Evolutionary conservation across 1,140 invertebrate species (phyloP).

Genomic region (Drosophila simulans): DNA sequence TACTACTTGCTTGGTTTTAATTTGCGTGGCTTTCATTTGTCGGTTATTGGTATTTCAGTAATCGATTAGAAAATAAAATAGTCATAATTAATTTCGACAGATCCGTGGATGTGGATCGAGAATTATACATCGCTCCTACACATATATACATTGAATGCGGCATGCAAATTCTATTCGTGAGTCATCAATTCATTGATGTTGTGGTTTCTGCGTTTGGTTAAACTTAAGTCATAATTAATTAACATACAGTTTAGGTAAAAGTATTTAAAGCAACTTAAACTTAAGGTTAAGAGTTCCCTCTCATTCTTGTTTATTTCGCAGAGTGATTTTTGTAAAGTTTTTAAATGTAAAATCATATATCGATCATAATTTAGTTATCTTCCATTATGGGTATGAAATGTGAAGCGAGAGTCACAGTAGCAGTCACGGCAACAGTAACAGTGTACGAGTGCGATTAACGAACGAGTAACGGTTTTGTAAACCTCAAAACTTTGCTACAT

Average conservation of each 20-base stretch:
- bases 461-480: slow-evolving; percentile 52
- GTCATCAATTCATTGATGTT: slow-evolving; percentile 31
- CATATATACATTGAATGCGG: slow-evolving; percentile 46
- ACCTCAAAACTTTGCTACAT: slow-evolving; percentile 50
- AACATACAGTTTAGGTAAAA: slow-evolving; percentile 51
- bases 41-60: slow-evolving; percentile 39
- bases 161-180: slow-evolving; percentile 38
- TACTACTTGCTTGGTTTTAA: slow-evolving; percentile 28
- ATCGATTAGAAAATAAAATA: slow-evolving; percentile 48
- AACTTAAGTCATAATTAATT: slow-evolving; percentile 46
- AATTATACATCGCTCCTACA: slow-evolving; percentile 28
- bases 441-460: slow-evolving; percentile 47
- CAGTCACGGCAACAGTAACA: slow-evolving; percentile 47
- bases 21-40: slow-evolving; percentile 26
- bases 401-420: slow-evolving; percentile 47
- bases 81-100: slow-evolving; percentile 48
- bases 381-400: slow-evolving; percentile 39
- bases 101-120: slow-evolving; percentile 41
- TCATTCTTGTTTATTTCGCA: slow-evolving; percentile 11
- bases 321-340: slow-evolving; percentile 8
- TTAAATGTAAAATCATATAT: slow-evolving; percentile 40
- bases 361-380: slow-evolving; percentile 36
- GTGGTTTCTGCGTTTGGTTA: slow-evolving; percentile 25
- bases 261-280: slow-evolving; percentile 53
- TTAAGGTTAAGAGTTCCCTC: slow-evolving; percentile 42